phyloP scores from a whole-genome alignment of 2,888 invertebrate genomes.

The Tubulanus polymorphus region DNA sequence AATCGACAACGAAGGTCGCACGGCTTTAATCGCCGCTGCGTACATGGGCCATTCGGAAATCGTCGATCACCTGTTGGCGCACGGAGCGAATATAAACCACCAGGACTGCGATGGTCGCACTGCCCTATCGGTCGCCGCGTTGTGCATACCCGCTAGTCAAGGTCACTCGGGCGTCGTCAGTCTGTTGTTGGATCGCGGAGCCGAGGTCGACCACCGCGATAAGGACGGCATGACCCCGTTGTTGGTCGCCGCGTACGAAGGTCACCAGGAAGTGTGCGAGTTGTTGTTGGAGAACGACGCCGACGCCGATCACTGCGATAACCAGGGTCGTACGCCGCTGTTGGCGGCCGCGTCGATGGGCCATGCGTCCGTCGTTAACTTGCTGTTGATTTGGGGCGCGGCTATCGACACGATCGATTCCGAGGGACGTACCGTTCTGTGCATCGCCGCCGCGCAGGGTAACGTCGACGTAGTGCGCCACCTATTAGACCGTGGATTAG shows the following conservation, averaged over 20 bases:
- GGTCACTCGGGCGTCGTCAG: slow-evolving; percentile 50
- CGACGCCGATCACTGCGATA: slow-evolving; percentile 82
- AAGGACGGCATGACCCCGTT: slow-evolving; percentile 52
- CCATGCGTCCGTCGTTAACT: slow-evolving; percentile 77
- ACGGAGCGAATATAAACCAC: slow-evolving; percentile 56
- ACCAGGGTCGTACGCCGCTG: slow-evolving; percentile 43
- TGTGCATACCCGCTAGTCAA: slow-evolving; percentile 56
- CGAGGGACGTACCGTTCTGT: slow-evolving; percentile 79
- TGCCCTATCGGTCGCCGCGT: slow-evolving; percentile 66
- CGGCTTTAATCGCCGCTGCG: slow-evolving; percentile 61
- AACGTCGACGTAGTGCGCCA: slow-evolving; percentile 80
- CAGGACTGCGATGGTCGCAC: slow-evolving; percentile 90
- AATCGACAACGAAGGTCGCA: slow-evolving; percentile 56
- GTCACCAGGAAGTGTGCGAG: slow-evolving; percentile 66
- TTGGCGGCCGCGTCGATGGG: slow-evolving; percentile 79
- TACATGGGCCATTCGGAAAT: slow-evolving; percentile 68
- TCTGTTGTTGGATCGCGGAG: slow-evolving; percentile 44
- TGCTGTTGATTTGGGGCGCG: slow-evolving; percentile 91
- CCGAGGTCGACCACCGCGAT: slow-evolving; percentile 50
- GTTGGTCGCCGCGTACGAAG: slow-evolving; percentile 52
- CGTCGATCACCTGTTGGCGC: slow-evolving; percentile 56
- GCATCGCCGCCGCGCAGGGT: slow-evolving; percentile 54
- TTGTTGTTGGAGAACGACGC: slow-evolving; percentile 86
- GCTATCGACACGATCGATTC: slow-evolving; percentile 91
- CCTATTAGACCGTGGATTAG: slow-evolving; percentile 64